These are phyloP conservation scores for Mylabris phalerata DNA, from an alignment of 1,140 invertebrate species.

Conservation along the genomic window DNA sequence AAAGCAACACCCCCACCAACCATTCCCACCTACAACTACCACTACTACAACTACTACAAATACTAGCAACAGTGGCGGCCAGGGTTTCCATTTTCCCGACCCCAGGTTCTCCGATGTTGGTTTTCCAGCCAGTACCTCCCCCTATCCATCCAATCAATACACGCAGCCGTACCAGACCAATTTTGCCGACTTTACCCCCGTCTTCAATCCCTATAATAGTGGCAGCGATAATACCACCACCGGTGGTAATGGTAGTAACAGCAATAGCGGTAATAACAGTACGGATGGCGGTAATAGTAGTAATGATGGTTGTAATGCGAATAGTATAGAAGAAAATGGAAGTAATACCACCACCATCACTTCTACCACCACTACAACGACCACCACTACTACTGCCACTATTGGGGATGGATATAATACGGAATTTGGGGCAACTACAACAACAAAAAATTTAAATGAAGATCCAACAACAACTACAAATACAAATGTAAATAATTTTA, in stretches of 20 bases:
- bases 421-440: constrained; percentile 14
- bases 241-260: constrained; percentile 37
- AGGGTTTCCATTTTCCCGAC: constrained; percentile 29
- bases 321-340: too few species aligned
- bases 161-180: constrained; percentile 42
- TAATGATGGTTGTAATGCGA: too few species aligned
- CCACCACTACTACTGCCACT: too few species aligned
- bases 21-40: constrained; percentile 7
- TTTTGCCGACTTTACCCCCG: constrained; percentile 51
- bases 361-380: too few species aligned
- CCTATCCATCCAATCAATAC: constrained; percentile 40
- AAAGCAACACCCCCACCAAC: constrained; percentile 32
- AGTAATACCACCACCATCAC: too few species aligned
- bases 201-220: constrained; percentile 48
- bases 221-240: constrained; percentile 37
- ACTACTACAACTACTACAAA: too few species aligned
- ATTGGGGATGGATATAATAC: constrained; percentile 7
- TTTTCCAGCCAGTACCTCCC: constrained; percentile 23
- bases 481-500: constrained; percentile 34
- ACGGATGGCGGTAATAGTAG: too few species aligned
- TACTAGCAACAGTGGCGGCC: not conserved
- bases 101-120: constrained; percentile 29
- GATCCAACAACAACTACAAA: constrained; percentile 33
- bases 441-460: constrained; percentile 10
- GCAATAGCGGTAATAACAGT: not conserved